Percentiles rank a stretch among this genome's conserved stretches.
phyloP scores from a whole-genome alignment of 2,797 vertebrate species.

The Pipistrellus nathusii region DNA sequence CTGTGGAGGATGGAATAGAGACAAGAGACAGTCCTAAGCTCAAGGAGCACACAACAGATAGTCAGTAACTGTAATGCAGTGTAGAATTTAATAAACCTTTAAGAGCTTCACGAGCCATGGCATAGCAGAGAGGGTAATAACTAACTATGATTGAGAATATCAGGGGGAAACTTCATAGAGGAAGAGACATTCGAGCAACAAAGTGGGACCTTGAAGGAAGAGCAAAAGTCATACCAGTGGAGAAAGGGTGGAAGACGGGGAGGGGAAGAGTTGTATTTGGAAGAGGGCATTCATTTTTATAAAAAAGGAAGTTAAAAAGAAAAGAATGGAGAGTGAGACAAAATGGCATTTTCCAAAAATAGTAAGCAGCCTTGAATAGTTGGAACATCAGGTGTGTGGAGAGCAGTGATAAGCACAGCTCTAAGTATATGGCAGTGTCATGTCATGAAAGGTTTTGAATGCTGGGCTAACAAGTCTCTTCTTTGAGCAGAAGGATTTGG shows the following conservation, averaged over 20 bases:
- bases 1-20: not conserved
- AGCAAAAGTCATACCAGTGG: not conserved
- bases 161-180: not conserved
- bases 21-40: not conserved
- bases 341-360: slow-evolving; percentile 34
- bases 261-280: not conserved
- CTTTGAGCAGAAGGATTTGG: slow-evolving; percentile 26
- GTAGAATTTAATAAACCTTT: not conserved
- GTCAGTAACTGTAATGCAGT: not conserved
- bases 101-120: not conserved
- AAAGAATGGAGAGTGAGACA: slow-evolving; percentile 7
- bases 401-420: not conserved
- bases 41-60: not conserved
- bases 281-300: not conserved
- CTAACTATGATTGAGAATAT: not conserved
- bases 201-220: not conserved
- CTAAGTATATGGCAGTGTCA: not conserved
- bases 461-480: not conserved
- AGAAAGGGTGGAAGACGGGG: not conserved
- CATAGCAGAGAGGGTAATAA: not conserved
- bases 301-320: slow-evolving; percentile 16
- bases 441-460: not conserved
- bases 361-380: not conserved
- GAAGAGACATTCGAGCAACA: not conserved
- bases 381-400: not conserved